Conservation (phyloP, 2,888 invertebrate genomes). For the Zaprionus bogoriensis region DNA sequence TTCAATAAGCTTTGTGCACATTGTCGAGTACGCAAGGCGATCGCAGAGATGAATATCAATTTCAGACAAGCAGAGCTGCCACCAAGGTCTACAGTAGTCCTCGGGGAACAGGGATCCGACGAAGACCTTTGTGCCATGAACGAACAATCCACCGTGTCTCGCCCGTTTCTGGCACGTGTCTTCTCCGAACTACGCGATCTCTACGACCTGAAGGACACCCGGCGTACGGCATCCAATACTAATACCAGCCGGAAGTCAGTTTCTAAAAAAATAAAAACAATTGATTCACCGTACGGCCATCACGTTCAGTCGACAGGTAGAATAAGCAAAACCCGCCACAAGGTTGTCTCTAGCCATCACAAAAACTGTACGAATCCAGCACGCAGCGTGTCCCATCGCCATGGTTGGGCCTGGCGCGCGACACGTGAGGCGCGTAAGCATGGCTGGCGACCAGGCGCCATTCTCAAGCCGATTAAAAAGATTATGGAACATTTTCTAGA, state of each 20-base stretch:
- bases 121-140: neutral
- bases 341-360: neutral
- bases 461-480: conserved; percentile 74
- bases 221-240: neutral
- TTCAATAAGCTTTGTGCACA: conserved; percentile 65
- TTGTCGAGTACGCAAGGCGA: conserved; percentile 73
- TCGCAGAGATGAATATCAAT: conserved; percentile 54
- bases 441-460: conserved; percentile 82
- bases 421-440: conserved; percentile 54
- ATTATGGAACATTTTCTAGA: conserved; percentile 79
- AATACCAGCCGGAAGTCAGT: no score
- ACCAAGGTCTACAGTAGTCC: no score
- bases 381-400: conserved; percentile 84
- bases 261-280: no score
- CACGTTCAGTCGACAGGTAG: neutral
- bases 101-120: neutral
- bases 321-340: neutral
- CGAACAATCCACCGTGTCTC: conserved; percentile 16
- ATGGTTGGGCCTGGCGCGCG: conserved; percentile 88
- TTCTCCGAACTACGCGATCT: conserved; percentile 75
- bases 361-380: conserved; percentile 84
- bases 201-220: conserved; percentile 63
- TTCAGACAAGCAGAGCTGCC: neutral
- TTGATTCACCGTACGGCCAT: neutral
- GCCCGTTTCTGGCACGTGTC: conserved; percentile 73